Percentiles rank a stretch among this genome's conserved stretches.
These are phyloP conservation scores for Perca fluviatilis DNA, from an alignment of 2,113 vertebrate genomes.

Conservation along the genomic window DNA sequence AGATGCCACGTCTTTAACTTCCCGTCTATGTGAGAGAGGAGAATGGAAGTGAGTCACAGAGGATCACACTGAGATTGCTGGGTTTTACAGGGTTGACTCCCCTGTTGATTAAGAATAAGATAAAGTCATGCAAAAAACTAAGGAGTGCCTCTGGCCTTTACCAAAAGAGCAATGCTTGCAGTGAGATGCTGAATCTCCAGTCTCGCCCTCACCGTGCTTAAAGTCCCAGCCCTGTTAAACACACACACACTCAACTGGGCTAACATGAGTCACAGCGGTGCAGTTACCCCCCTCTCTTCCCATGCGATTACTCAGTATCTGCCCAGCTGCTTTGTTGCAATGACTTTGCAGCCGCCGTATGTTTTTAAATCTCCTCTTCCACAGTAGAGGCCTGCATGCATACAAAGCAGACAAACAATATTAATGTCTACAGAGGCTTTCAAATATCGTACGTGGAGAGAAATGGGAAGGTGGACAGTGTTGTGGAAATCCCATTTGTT, in stretches of 20 bases:
- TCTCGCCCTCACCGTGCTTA: slow-evolving; percentile 53
- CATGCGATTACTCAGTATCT: slow-evolving; percentile 74
- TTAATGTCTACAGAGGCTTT: slow-evolving; percentile 7
- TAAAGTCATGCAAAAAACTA: slow-evolving; percentile 45
- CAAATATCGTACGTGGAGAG: neutral
- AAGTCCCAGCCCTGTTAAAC: slow-evolving; percentile 68
- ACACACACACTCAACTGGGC: slow-evolving; percentile 65
- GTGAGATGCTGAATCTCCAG: slow-evolving; percentile 45
- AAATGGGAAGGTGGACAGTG: slow-evolving; percentile 1
- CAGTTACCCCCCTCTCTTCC: slow-evolving; percentile 55
- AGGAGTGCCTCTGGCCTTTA: slow-evolving; percentile 67
- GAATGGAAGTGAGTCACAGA: slow-evolving; percentile 65
- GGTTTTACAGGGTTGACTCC: slow-evolving; percentile 61
- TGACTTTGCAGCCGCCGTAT: slow-evolving; percentile 49
- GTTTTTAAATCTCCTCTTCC: slow-evolving; percentile 42
- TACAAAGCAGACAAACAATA: slow-evolving; percentile 43
- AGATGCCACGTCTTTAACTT: slow-evolving; percentile 51
- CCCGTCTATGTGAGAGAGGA: slow-evolving; percentile 49
- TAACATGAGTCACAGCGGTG: slow-evolving; percentile 76
- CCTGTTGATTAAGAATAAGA: slow-evolving; percentile 56
- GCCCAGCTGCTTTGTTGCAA: slow-evolving; percentile 61
- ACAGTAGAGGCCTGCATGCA: slow-evolving; percentile 28
- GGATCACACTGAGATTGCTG: slow-evolving; percentile 56
- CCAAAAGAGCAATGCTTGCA: slow-evolving; percentile 30
- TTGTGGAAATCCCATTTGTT: slow-evolving; percentile 5